A percentile compares a stretch with the other conserved stretches of the same genome.
These are phyloP conservation scores for Promerops cafer DNA, from an alignment of 2,113 vertebrate species.

Conservation along the genomic window DNA sequence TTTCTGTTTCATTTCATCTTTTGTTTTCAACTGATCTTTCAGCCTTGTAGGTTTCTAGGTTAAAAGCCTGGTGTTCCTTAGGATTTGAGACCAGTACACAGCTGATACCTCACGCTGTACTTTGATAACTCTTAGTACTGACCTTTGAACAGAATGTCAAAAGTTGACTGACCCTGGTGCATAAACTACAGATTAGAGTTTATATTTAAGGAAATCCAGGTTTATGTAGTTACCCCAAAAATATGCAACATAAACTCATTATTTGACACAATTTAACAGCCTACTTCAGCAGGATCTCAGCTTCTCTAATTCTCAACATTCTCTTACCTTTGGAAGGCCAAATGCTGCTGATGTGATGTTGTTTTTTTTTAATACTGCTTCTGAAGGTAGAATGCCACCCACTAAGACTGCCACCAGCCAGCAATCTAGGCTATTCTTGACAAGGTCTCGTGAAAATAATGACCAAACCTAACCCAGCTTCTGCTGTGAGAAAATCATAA, in stretches of 20 bases:
- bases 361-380: neutral
- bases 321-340: neutral
- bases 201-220: neutral
- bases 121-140: neutral
- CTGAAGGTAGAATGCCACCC: conserved; percentile 33
- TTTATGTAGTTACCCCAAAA: neutral
- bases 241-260: neutral
- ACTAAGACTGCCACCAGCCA: conserved; percentile 37
- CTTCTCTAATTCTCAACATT: neutral
- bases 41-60: neutral
- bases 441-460: conserved; percentile 45
- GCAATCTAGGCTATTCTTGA: conserved; percentile 36
- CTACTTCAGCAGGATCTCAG: neutral
- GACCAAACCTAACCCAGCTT: conserved; percentile 27
- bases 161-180: neutral
- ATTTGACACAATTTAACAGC: neutral
- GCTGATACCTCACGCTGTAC: neutral
- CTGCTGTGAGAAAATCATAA: conserved; percentile 31
- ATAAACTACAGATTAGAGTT: neutral
- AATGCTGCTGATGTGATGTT: neutral
- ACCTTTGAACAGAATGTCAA: neutral
- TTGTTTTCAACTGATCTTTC: neutral
- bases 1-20: neutral
- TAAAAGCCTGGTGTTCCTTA: neutral
- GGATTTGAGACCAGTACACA: neutral